Base-by-base conservation (phyloP, 2,888 invertebrate genomes). In the Scelioninae gen. 2 region DNA sequence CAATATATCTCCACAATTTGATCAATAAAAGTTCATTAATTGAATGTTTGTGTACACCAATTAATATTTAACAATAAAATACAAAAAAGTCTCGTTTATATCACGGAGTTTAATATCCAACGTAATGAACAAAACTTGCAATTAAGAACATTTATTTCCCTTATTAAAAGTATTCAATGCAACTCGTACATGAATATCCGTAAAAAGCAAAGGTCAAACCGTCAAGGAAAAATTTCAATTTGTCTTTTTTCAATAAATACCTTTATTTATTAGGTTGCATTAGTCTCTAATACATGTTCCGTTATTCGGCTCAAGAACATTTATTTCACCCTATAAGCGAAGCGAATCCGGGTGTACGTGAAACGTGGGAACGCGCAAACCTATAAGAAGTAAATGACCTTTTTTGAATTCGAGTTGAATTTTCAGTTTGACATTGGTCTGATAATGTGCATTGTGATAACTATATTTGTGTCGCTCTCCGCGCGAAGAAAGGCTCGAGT, bases 401-500 rank as follows among this genome's bases (percentile, higher is more conserved):
- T 72, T 72, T 35, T 61, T 57, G 13, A 48, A 69, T 61, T 57
- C 50, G 15, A 28, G 16, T 57, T 46, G 46, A 53, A 58, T 69
- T 68, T 64, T 41, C 55, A 57, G 57, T 55, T 61, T 69, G 65
- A 68, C 69, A 74, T 74, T 74, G 74, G 74, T 57, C 53, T 74
- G 74, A 74, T 74, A 74, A 68, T 52, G 71, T 43, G 70, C 67
- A 74, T 74, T 74, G 71, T 74, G 74, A 74, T 71, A 74, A 71
- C 74, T 71, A 60, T 74, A 68, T 74, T 71, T 71, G 50, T 74
- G 61, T 48, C 55, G 70, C 61, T 65, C 74, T 70, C 25, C 18
- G 67, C 65, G 68, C 64, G 63, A 67, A 71, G 63, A 71, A 71
- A 67, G 46, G 58, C 74, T 74, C 63, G 60, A 74, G 71, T 63